These are phyloP conservation scores for Hypena proboscidalis DNA, from an alignment of 2,888 invertebrate species.

Conservation along the genomic window DNA sequence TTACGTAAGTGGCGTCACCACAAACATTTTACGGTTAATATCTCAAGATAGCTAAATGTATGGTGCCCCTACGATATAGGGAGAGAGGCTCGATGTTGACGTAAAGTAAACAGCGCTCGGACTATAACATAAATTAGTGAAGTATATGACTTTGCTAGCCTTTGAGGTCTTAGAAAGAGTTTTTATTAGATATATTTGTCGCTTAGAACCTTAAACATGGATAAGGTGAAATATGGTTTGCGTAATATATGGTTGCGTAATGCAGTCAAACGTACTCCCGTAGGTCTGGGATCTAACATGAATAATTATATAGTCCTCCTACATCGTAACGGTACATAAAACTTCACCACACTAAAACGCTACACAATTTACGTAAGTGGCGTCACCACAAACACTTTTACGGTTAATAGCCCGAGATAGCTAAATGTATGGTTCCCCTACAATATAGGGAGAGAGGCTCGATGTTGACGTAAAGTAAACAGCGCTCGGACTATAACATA, in stretches of 20 bases:
- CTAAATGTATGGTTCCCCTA: slow-evolving; percentile 6
- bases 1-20: background rate
- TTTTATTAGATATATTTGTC: background rate
- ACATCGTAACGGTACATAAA: no score
- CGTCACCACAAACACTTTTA: slow-evolving; percentile 19
- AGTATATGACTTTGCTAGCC: background rate
- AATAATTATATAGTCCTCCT: no score
- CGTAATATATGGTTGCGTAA: no score
- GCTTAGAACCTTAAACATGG: no score
- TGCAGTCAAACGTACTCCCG: no score
- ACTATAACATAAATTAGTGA: slow-evolving; percentile 1
- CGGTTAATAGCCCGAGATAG: slow-evolving; percentile 18
- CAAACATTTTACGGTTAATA: slow-evolving; percentile 23
- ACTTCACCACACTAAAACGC: no score
- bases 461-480: slow-evolving; percentile 9
- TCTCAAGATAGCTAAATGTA: slow-evolving; percentile 9
- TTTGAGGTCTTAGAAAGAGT: background rate
- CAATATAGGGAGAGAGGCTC: slow-evolving; percentile 2
- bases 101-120: slow-evolving; percentile 7
- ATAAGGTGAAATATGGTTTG: no score
- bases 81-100: slow-evolving; percentile 5
- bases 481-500: slow-evolving; percentile 1
- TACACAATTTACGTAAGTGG: background rate
- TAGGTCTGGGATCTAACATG: no score
- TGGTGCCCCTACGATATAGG: slow-evolving; percentile 6